Percentiles rank a stretch among this genome's conserved stretches.
These are phyloP conservation scores for Diacarnus erythraeanus DNA, from an alignment of 37 sponge, comb jelly and placozoan genomes.

Conservation along the genomic window DNA sequence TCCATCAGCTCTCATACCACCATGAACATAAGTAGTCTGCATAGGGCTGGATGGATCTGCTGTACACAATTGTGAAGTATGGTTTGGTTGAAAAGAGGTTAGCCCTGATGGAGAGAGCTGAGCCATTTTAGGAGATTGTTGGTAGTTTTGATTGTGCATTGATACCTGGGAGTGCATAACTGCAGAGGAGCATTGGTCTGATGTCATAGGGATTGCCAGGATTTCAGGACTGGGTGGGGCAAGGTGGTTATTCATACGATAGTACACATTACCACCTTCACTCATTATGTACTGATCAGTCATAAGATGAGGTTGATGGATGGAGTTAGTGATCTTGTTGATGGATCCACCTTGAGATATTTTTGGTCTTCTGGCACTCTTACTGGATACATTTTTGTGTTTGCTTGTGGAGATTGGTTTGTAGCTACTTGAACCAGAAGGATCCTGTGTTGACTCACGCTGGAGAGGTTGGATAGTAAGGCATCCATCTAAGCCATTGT, in stretches of 20 bases:
- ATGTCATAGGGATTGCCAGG: neutral
- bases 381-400: neutral
- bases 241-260: neutral
- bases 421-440: no score
- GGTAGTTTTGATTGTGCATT: slow-evolving; percentile 1
- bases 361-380: neutral
- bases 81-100: neutral
- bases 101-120: slow-evolving; percentile 13
- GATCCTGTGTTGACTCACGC: no score
- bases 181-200: slow-evolving; percentile 1
- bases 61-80: slow-evolving; percentile 10
- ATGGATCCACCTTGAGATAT: neutral
- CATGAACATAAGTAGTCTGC: slow-evolving; percentile 32
- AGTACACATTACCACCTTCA: neutral
- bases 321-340: neutral
- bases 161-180: slow-evolving; percentile 9
- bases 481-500: slow-evolving; percentile 19
- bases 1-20: neutral
- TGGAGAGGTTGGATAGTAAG: slow-evolving; percentile 35
- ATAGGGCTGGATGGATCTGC: slow-evolving; percentile 44
- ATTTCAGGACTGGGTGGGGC: no score
- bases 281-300: neutral
- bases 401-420: no score
- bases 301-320: neutral
- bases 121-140: slow-evolving; percentile 23